A percentile compares a stretch with the other conserved stretches of the same genome.
These are phyloP conservation scores for Oryzias javanicus DNA, from an alignment of 2,113 vertebrate genomes.

Conservation along the genomic window DNA sequence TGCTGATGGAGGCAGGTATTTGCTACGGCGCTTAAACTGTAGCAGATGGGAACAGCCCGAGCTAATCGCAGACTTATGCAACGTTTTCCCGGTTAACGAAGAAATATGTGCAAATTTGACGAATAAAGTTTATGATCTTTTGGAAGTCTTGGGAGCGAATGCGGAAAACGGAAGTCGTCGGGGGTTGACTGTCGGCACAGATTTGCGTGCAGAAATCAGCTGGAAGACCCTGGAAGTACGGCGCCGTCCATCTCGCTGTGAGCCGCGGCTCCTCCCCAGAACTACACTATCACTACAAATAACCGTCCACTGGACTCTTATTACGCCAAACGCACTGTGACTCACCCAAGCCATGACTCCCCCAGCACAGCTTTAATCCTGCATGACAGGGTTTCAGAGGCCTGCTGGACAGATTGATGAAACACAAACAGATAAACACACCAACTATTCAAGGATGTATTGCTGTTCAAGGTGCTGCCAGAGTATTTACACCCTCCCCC, in stretches of 20 bases:
- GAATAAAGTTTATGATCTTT: neutral
- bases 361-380: conserved; percentile 6
- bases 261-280: conserved; percentile 22
- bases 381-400: conserved; percentile 15
- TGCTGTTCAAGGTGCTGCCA: conserved; percentile 46
- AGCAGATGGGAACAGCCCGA: conserved; percentile 5
- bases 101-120: too few species aligned
- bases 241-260: conserved; percentile 12
- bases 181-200: conserved; percentile 17
- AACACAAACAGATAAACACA: conserved; percentile 9
- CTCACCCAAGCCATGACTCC: neutral
- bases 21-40: neutral
- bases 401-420: conserved; percentile 7
- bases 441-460: conserved; percentile 5
- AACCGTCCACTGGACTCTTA: conserved; percentile 9
- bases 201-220: conserved; percentile 32
- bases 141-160: neutral
- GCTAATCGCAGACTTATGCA: conserved; percentile 14
- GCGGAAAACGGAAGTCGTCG: conserved; percentile 15
- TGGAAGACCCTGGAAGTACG: conserved; percentile 11
- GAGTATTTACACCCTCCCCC: conserved; percentile 40
- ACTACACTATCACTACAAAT: conserved; percentile 38
- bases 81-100: neutral
- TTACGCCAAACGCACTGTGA: conserved; percentile 16
- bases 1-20: conserved; percentile 29